Percentiles rank a stretch among this genome's conserved stretches.
Conservation (phyloP, 2,888 invertebrate species). For the Cheilosia pagana region DNA sequence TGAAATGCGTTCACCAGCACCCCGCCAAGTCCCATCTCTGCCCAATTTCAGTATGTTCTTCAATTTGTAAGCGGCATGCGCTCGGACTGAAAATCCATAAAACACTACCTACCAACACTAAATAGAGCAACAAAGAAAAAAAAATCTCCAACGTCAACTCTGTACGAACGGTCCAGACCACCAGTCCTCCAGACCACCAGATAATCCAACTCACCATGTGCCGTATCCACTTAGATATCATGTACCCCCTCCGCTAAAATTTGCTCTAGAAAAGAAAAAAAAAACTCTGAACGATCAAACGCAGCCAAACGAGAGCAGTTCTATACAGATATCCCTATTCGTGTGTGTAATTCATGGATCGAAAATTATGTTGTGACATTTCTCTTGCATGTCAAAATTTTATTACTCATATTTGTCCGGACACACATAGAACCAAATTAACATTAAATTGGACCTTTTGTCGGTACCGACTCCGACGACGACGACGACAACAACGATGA, state of each 20-base stretch:
- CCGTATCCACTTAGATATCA: constrained; percentile 64
- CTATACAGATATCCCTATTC: constrained; percentile 60
- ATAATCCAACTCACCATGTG: constrained; percentile 64
- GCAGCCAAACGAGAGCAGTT: constrained; percentile 37
- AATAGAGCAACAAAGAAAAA: constrained; percentile 54
- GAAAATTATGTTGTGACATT: constrained; percentile 78
- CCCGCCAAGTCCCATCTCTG: constrained; percentile 17
- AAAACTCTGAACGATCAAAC: constrained; percentile 4
- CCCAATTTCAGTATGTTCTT: constrained; percentile 21
- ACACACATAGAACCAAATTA: constrained; percentile 76
- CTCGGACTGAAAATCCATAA: constrained; percentile 43
- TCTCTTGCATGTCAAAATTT: constrained; percentile 78
- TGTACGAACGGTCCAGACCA: constrained; percentile 35
- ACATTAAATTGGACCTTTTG: constrained; percentile 76
- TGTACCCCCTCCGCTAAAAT: constrained; percentile 45
- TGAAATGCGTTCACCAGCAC: constrained; percentile 24
- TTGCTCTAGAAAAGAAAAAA: constrained; percentile 60
- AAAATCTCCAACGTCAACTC: constrained; percentile 50
- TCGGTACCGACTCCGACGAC: constrained; percentile 52
- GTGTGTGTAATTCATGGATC: constrained; percentile 77
- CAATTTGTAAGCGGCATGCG: constrained; percentile 62
- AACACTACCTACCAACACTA: constrained; percentile 54
- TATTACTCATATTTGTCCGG: constrained; percentile 77
- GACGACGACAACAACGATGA: constrained; percentile 21
- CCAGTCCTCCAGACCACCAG: constrained; percentile 62